phyloP scores from a whole-genome alignment of 2,888 invertebrate genomes.

The Tenthredo distinguenda region DNA sequence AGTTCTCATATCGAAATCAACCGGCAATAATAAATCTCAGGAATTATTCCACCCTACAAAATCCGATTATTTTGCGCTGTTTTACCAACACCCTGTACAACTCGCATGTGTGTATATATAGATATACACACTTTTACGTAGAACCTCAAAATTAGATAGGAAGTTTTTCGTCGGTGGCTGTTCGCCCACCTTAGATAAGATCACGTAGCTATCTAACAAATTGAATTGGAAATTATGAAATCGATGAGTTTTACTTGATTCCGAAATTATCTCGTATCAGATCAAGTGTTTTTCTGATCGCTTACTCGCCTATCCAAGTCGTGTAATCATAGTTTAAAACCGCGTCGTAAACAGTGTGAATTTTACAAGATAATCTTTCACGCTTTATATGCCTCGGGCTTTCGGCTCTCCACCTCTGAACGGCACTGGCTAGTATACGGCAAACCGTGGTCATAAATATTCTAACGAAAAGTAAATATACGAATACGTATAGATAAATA shows the following conservation, averaged over 20 bases:
- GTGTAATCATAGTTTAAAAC: conserved; percentile 8
- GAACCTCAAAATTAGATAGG: not conserved
- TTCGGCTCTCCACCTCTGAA: not conserved
- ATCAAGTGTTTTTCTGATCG: not conserved
- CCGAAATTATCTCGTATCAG: not conserved
- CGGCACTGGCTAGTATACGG: not conserved
- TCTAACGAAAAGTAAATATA: conserved; percentile 40
- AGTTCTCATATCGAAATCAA: not conserved
- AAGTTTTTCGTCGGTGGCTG: not conserved
- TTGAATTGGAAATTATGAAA: conserved; percentile 2
- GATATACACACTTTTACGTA: not conserved
- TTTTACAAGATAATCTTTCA: conserved; percentile 47
- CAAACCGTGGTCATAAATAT: conserved; percentile 42
- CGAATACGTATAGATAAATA: not conserved
- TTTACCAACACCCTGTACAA: not conserved
- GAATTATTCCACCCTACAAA: not conserved
- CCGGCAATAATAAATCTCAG: conserved; percentile 13
- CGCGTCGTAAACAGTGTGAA: conserved; percentile 29
- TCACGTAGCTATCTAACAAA: not conserved
- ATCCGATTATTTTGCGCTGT: not conserved
- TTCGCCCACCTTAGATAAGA: not conserved
- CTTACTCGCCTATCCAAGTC: not conserved
- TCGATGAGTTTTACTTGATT: conserved; percentile 20
- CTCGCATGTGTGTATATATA: not conserved
- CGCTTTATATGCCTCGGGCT: conserved; percentile 17